phyloP scores from a whole-genome alignment of 2,113 vertebrate genomes.

The Calidris pygmaea region DNA sequence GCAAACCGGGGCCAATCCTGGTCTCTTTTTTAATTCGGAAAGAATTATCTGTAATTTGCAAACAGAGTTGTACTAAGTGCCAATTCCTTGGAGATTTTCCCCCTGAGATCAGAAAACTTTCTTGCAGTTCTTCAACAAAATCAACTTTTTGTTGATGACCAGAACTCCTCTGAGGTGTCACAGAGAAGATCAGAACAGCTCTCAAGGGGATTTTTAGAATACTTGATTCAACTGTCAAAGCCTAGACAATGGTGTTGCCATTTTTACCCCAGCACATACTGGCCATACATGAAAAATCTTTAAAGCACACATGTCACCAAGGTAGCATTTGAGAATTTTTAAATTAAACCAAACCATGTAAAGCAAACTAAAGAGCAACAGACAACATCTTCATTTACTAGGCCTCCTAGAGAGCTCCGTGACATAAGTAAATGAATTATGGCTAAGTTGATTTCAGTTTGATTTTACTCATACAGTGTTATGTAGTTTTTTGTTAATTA shows the following conservation, averaged over 20 bases:
- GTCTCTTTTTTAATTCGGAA: background rate
- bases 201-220: background rate
- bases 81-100: background rate
- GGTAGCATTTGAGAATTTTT: background rate
- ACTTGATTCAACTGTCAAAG: background rate
- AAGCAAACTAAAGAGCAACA: background rate
- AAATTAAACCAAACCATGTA: background rate
- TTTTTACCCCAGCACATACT: background rate
- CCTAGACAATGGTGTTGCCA: background rate
- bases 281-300: background rate
- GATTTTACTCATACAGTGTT: background rate
- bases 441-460: background rate
- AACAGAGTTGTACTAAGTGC: background rate
- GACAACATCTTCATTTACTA: background rate
- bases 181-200: background rate
- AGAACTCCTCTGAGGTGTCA: background rate
- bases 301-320: background rate
- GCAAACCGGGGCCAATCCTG: accelerated
- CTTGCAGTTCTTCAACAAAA: too few relatives aligned
- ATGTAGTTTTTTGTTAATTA: conserved; percentile 35
- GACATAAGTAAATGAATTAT: background rate
- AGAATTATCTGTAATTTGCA: background rate
- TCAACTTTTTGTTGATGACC: background rate
- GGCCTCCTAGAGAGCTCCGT: background rate
- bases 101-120: background rate